phyloP scores from a whole-genome alignment of 2,888 invertebrate genomes.

The Perizoma affinitatum region DNA sequence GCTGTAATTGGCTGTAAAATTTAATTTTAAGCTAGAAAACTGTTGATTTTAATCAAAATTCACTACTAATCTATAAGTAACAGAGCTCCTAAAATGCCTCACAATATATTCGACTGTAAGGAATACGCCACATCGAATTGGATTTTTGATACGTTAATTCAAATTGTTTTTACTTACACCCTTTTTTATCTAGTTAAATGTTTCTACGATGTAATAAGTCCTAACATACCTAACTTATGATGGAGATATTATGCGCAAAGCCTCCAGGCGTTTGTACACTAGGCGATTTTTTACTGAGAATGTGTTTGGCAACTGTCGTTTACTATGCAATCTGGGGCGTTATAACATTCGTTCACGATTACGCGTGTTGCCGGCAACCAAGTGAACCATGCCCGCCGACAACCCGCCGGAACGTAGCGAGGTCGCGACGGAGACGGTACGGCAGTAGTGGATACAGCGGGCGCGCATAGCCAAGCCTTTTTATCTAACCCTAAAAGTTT shows the following conservation, averaged over 20 bases:
- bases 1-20: constrained; percentile 10
- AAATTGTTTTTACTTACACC: constrained; percentile 57
- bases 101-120: constrained; percentile 29
- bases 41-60: constrained; percentile 11
- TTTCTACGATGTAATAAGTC: constrained; percentile 57
- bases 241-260: constrained; percentile 2
- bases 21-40: constrained; percentile 9
- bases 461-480: too few species aligned
- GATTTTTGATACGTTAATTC: constrained; percentile 50
- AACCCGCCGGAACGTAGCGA: too few species aligned
- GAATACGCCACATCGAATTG: constrained; percentile 34
- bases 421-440: too few species aligned
- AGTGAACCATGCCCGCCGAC: neutral
- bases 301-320: constrained; percentile 51
- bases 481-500: too few species aligned
- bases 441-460: too few species aligned
- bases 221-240: constrained; percentile 38
- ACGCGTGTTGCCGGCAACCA: constrained; percentile 7
- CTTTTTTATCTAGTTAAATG: constrained; percentile 61
- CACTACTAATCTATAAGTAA: neutral
- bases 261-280: constrained; percentile 30
- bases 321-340: constrained; percentile 50
- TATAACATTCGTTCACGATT: constrained; percentile 27
- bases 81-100: constrained; percentile 22
- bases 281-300: constrained; percentile 49